Conservation (phyloP, 2,888 invertebrate species). For the Ceraclea dissimilis region DNA sequence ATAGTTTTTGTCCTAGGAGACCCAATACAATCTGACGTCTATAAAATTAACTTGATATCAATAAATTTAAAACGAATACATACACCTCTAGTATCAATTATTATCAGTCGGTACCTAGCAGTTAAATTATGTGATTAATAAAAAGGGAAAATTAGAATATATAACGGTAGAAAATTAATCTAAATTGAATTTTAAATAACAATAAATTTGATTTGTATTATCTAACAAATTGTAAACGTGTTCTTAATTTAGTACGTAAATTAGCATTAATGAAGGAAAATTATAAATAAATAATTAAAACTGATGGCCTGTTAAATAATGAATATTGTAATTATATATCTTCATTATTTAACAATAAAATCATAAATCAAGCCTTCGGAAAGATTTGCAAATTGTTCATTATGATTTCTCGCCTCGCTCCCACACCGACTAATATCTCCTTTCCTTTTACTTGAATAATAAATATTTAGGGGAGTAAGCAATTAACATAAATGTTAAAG, state of each 20-base stretch:
- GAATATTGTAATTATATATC: slow-evolving; percentile 11
- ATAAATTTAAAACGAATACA: no score
- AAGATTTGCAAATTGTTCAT: slow-evolving; percentile 11
- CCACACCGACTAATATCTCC: not conserved
- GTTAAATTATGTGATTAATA: no score
- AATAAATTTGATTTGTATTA: not conserved
- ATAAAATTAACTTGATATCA: no score
- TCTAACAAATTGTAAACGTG: not conserved
- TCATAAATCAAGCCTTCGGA: slow-evolving; percentile 5
- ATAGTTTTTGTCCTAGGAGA: no score
- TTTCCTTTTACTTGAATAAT: not conserved
- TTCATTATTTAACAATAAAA: slow-evolving; percentile 6
- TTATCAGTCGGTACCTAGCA: no score
- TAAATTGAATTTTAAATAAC: no score
- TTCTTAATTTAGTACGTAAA: not conserved
- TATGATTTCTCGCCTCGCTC: slow-evolving; percentile 4
- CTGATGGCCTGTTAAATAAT: slow-evolving; percentile 10
- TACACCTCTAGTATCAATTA: no score
- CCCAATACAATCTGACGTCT: no score
- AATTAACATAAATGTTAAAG: no score
- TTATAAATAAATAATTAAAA: slow-evolving; percentile 10
- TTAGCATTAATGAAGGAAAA: slow-evolving; percentile 3
- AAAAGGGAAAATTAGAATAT: no score
- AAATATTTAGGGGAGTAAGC: no score
- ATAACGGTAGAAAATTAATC: no score